phyloP scores from a whole-genome alignment of 2,888 invertebrate genomes.

The Lycaena phlaeas region DNA sequence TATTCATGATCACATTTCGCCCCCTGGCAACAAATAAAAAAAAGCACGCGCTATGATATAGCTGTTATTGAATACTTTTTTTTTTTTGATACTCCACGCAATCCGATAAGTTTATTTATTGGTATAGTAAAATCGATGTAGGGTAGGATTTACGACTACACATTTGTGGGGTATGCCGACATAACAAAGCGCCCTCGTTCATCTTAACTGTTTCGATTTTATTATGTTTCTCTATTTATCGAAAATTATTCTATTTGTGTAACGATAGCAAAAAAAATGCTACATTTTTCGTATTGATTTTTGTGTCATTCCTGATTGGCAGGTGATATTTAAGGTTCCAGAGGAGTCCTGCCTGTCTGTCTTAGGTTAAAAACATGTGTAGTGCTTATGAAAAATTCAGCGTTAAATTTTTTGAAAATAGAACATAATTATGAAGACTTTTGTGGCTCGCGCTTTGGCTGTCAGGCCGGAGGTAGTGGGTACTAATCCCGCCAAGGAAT shows the following conservation, averaged over 20 bases:
- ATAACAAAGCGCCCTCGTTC: constrained; percentile 26
- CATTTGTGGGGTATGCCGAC: constrained; percentile 48
- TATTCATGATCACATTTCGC: too few species aligned
- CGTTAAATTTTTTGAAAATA: too few species aligned
- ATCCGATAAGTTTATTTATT: constrained; percentile 64
- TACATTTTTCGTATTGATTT: too few species aligned
- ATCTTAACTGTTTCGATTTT: constrained; percentile 33
- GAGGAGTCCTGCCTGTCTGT: too few species aligned
- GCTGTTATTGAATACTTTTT: constrained; percentile 46
- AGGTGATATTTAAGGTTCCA: too few species aligned
- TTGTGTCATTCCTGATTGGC: too few species aligned
- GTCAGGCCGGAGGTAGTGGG: too few species aligned
- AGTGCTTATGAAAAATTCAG: too few species aligned
- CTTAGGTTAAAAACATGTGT: too few species aligned
- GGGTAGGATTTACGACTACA: constrained; percentile 55
- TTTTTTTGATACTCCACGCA: constrained; percentile 30
- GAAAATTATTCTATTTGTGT: constrained; percentile 5
- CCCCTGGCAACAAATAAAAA: constrained; percentile 33
- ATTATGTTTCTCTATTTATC: constrained; percentile 17
- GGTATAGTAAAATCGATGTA: constrained; percentile 49
- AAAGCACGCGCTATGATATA: constrained; percentile 45
- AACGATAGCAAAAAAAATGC: constrained; percentile 14
- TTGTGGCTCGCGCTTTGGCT: too few species aligned
- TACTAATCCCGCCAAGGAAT: too few species aligned
- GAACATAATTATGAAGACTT: too few species aligned